Base-by-base conservation (phyloP, 2,888 invertebrate genomes). In the Epistrophe grossulariae region DNA sequence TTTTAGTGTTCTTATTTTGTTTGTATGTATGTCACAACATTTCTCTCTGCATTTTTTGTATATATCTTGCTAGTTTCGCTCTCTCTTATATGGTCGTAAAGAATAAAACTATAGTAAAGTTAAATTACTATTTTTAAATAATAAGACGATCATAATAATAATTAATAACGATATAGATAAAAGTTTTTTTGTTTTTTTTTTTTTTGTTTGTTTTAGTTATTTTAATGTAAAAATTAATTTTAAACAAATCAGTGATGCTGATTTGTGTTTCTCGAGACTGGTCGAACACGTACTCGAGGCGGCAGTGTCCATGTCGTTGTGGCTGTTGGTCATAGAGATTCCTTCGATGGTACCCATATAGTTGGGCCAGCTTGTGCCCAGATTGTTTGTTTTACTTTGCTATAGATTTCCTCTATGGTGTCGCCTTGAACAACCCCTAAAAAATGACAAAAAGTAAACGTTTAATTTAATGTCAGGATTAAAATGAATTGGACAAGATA, bases 261-360 rank as follows among this genome's bases (percentile, higher is more conserved):
- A 90, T 91, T 90, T 90, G 91, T 89, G 91, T 93, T 91, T 91
- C 93, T 92, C 90, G 93, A 92, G 89, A 93, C 92, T 89, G 93
- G 93, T 90, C 93, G 91, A 90, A 93, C 93, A 91, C 92, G 93
- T 90, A 93, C 92, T 90, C 95, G 93, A 91, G 93, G 93, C 90
- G 94, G 94, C 92, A 94, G 91, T 92, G 94, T 94, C 94, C 94
- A 94, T 92, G 94, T 93, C 89, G 93, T 92, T 89, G 93, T 91
- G 93, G 93, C 92, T 94, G 94, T 94, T 94, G 95, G 95, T 97
- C 96, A 98, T 95, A 98, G 97, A 94, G 97, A 97, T 94, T 99
- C 98, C 92, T 98, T 98, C 89, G 98, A 97, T 90, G 99, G 98
- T 91, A 99, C 98, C 99, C 99, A 99, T 93, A 99, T 98, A 91